phyloP scores from a whole-genome alignment of 2,888 invertebrate genomes.

The Amaurobius ferox region DNA sequence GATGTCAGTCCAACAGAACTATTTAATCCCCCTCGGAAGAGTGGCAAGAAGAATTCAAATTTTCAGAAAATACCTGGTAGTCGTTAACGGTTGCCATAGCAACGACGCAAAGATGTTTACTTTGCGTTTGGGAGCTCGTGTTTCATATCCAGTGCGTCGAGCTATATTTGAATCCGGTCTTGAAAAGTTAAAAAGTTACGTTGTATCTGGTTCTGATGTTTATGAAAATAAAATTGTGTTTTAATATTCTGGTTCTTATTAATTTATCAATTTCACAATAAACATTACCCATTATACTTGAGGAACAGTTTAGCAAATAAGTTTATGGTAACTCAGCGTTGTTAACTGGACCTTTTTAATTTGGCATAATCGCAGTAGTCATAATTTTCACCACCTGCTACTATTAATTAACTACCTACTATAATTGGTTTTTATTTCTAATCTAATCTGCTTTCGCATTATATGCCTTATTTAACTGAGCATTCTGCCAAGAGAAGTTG shows the following conservation, averaged over 20 bases:
- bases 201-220: not conserved
- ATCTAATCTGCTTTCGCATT: no score
- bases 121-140: slow-evolving; percentile 31
- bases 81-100: slow-evolving; percentile 50
- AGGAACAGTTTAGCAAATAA: no score
- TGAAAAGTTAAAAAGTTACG: not conserved
- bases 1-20: slow-evolving; percentile 48
- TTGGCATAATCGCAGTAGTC: no score
- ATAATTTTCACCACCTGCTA: no score
- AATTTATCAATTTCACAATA: no score
- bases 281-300: no score
- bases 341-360: no score
- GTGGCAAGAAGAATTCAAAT: slow-evolving; percentile 40
- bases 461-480: no score
- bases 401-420: no score
- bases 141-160: slow-evolving; percentile 51
- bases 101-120: slow-evolving; percentile 27
- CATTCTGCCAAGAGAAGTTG: no score
- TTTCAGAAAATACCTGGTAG: slow-evolving; percentile 20
- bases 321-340: no score
- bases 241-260: not conserved
- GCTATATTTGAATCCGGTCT: slow-evolving; percentile 18
- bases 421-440: no score
- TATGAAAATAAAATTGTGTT: not conserved
- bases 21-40: slow-evolving; percentile 21